Evolutionary conservation across 1,140 invertebrate genomes (phyloP), one percentile per base, ranked within the genome.

Genomic region (Eriosoma lanigerum): DNA sequence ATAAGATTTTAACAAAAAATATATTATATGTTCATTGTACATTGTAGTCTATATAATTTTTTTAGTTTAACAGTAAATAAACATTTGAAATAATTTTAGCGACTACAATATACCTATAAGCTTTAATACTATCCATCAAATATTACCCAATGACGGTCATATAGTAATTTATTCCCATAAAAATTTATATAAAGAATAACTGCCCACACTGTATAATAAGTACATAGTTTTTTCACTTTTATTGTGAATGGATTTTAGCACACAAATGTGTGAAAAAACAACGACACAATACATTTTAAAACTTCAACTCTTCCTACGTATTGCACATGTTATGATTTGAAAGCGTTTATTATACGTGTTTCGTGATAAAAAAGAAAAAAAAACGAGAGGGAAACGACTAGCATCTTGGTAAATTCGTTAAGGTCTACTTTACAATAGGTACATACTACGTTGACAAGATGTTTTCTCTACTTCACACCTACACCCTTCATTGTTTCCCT

Each of bases 401-500:
- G 19, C 21, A 38, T 78, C 75, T 78, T 17, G 19, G 54, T 62
- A 48, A 62, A 62, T 60, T 56, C 56, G 54, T 44, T 48, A 62
- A 60, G 54, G 75, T 60, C 21, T 46, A 8, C 54, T 29, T 75
- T 54, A 75, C 26, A 78, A 78, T 78, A 17, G 75, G 21, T 15
- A 78, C n/a, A n/a, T n/a, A n/a, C n/a, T n/a, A n/a, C 38, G 75
- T 46, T 60, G 75, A 76, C 72, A 75, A 58, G 12, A 76, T 76
- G 72, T 76, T 76, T 76, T 78, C 56, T 29, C 15, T 62, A 78
- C 54, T 48, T 78, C 75, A 78, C 54, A 78, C 75, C 75, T 78
- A 26, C 38, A 29, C 21, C 15, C 17, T 78, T 48, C 24, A 62
- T 78, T 60, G 75, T 60, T 38, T 62, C 12, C 29, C 52, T 58